Evolutionary conservation across 2,113 vertebrate species (phyloP).

Genomic region (Motacilla tschutschensis): DNA sequence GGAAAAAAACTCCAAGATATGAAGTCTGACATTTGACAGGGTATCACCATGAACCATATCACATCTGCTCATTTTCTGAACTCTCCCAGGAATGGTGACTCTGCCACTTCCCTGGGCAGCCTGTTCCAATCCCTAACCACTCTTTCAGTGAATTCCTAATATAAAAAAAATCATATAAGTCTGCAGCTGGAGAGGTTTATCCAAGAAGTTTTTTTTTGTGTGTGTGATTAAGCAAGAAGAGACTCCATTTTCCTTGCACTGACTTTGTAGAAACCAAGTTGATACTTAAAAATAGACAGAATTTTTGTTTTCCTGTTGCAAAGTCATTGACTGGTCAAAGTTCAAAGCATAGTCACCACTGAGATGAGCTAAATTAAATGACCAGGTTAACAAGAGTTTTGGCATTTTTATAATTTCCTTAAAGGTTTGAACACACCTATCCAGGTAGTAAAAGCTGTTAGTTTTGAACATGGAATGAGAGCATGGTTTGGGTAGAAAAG

Average conservation of each 20-base stretch:
- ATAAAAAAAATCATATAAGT: background rate
- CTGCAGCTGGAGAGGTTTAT: background rate
- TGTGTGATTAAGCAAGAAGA: background rate
- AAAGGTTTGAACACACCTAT: background rate
- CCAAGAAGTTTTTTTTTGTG: background rate
- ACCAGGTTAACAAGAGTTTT: background rate
- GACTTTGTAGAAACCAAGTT: background rate
- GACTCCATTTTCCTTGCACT: rapidly evolving
- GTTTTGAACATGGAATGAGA: background rate
- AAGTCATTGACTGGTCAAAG: background rate
- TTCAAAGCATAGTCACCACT: background rate
- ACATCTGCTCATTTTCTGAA: background rate
- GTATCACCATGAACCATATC: background rate
- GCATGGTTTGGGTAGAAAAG: background rate
- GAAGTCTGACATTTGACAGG: background rate
- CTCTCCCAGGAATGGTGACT: background rate
- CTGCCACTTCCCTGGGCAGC: background rate
- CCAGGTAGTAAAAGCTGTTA: background rate
- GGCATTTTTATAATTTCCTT: background rate
- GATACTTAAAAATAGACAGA: background rate
- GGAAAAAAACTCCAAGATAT: background rate
- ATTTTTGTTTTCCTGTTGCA: background rate
- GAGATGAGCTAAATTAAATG: background rate
- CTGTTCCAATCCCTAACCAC: background rate
- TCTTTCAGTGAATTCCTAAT: background rate